These are phyloP conservation scores for Thereva unica DNA, from an alignment of 2,888 invertebrate genomes.

Conservation along the genomic window DNA sequence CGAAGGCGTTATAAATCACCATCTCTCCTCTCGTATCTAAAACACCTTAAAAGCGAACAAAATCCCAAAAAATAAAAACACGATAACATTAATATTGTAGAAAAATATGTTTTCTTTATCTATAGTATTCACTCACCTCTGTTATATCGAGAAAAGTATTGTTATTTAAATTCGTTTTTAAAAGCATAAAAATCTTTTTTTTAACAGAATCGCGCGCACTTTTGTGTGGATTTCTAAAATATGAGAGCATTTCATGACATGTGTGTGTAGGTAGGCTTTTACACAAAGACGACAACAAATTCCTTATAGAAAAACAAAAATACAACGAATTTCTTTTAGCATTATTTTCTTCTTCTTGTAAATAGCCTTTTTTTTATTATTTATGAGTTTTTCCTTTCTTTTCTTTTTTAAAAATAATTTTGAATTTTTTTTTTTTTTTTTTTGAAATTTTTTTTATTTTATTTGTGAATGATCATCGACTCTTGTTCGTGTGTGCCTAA, in stretches of 20 bases:
- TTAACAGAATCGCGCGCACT: neutral
- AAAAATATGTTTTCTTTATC: slow-evolving; percentile 2
- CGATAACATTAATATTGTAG: neutral
- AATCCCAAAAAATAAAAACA: slow-evolving; percentile 9
- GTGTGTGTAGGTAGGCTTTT: slow-evolving; percentile 9
- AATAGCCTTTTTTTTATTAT: too few relatives aligned
- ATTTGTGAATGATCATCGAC: too few relatives aligned
- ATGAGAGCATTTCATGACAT: slow-evolving; percentile 24
- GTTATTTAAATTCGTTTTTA: slow-evolving; percentile 2
- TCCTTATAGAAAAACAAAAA: slow-evolving; percentile 7
- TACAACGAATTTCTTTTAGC: slow-evolving; percentile 1
- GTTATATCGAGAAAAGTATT: slow-evolving; percentile 18
- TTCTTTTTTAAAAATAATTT: too few relatives aligned
- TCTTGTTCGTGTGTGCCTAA: too few relatives aligned
- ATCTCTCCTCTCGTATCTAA: neutral
- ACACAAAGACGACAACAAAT: slow-evolving; percentile 7
- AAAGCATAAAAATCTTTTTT: neutral
- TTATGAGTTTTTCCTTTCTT: too few relatives aligned
- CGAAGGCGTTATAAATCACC: too few relatives aligned
- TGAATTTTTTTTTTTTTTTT: too few relatives aligned
- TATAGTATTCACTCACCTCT: slow-evolving; percentile 5
- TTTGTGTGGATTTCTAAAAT: neutral
- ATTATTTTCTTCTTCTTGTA: too few relatives aligned
- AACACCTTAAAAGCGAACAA: slow-evolving; percentile 4
- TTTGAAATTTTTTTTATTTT: too few relatives aligned